Evolutionary conservation across 92 coral and sea anemone species (phyloP).

Genomic region (Muricea muricata): DNA sequence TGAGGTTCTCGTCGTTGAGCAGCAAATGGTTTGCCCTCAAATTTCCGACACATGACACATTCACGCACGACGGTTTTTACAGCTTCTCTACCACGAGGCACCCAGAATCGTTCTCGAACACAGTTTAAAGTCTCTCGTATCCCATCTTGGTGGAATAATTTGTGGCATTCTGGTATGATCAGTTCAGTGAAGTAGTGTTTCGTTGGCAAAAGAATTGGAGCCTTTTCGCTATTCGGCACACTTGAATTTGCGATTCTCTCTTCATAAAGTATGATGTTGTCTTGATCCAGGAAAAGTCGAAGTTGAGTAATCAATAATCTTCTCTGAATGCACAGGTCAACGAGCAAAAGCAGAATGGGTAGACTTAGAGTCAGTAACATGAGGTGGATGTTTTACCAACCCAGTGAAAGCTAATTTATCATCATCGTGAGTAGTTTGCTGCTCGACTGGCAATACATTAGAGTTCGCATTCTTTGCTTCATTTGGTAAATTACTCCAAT

Average conservation of each 20-base stretch:
- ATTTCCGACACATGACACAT: slow-evolving; percentile 35
- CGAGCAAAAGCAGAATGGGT: no score
- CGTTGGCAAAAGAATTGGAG: not conserved
- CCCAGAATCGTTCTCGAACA: not conserved
- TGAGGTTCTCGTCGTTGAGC: slow-evolving; percentile 33
- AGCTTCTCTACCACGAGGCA: slow-evolving; percentile 6
- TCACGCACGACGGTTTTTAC: slow-evolving; percentile 9
- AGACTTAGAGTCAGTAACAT: not conserved
- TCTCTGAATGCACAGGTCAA: not conserved
- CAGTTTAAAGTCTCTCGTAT: slow-evolving; percentile 19
- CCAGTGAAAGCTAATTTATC: not conserved
- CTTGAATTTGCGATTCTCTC: not conserved
- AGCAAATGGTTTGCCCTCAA: slow-evolving; percentile 49
- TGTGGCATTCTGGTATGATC: slow-evolving; percentile 9
- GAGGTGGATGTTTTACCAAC: not conserved
- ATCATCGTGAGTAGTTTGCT: not conserved
- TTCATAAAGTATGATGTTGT: slow-evolving; percentile 1
- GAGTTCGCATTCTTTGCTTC: no score
- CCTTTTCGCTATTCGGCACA: not conserved
- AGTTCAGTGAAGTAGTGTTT: not conserved
- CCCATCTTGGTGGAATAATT: slow-evolving; percentile 6
- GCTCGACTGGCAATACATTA: slow-evolving; percentile 4
- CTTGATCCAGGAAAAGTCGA: not conserved
- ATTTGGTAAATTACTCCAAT: no score
- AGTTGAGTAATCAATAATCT: slow-evolving; percentile 13